These are phyloP conservation scores for Pteromalus puparum DNA, from an alignment of 1,140 invertebrate genomes.

Conservation along the genomic window DNA sequence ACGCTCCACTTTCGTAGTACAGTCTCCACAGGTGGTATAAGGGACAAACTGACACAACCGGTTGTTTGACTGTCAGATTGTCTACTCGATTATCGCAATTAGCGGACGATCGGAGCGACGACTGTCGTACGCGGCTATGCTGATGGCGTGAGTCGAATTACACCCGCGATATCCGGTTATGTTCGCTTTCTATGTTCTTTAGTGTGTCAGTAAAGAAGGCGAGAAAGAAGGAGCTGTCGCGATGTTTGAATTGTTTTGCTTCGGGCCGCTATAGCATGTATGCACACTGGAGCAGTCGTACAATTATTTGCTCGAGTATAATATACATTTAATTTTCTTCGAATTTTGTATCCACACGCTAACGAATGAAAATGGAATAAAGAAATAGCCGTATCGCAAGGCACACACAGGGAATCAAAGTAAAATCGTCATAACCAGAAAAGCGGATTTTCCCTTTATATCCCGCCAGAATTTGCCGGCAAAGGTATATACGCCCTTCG, in stretches of 20 bases:
- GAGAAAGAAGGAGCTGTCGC: neutral
- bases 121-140: neutral
- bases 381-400: neutral
- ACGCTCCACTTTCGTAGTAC: neutral
- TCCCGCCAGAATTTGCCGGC: neutral
- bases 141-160: slow-evolving; percentile 5
- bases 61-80: slow-evolving; percentile 17
- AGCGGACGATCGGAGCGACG: neutral
- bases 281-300: neutral
- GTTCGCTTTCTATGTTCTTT: neutral
- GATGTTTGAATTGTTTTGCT: neutral
- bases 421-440: slow-evolving; percentile 7
- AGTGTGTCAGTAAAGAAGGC: neutral
- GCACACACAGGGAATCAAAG: neutral
- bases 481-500: slow-evolving; percentile 29
- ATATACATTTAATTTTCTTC: neutral
- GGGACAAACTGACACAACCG: neutral
- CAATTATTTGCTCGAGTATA: neutral
- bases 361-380: neutral
- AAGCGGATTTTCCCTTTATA: slow-evolving; percentile 2
- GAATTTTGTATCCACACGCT: neutral
- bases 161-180: neutral
- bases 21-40: neutral
- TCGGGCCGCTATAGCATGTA: neutral
- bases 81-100: slow-evolving; percentile 41